phyloP scores from a whole-genome alignment of 2,888 invertebrate genomes.

The Chloroclysta siterata region DNA sequence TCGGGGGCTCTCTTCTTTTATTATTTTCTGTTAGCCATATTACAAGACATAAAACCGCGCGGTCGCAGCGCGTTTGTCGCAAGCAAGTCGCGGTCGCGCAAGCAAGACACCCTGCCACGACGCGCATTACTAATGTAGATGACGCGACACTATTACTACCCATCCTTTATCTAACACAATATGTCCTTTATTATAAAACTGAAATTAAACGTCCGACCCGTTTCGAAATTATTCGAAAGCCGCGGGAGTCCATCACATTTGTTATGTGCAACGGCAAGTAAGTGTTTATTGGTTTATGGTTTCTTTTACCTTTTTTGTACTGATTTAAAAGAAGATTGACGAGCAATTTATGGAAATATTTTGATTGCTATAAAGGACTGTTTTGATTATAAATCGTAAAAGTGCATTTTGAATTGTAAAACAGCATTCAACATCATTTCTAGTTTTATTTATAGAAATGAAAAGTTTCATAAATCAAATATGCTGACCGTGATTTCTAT shows the following conservation, averaged over 20 bases:
- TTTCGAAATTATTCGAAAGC: slow-evolving; percentile 76
- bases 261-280: slow-evolving; percentile 63
- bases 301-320: slow-evolving; percentile 55
- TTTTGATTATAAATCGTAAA: slow-evolving; percentile 37
- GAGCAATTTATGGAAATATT: slow-evolving; percentile 59
- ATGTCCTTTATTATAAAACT: slow-evolving; percentile 81
- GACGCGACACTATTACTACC: slow-evolving; percentile 81
- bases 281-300: slow-evolving; percentile 75
- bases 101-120: slow-evolving; percentile 72
- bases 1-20: slow-evolving; percentile 57
- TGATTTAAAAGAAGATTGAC: slow-evolving; percentile 63
- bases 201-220: slow-evolving; percentile 77
- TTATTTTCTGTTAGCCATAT: slow-evolving; percentile 63
- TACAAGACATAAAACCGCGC: slow-evolving; percentile 41
- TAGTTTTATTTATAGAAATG: slow-evolving; percentile 12
- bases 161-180: slow-evolving; percentile 81
- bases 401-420: slow-evolving; percentile 10
- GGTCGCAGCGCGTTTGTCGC: slow-evolving; percentile 27
- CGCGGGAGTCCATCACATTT: slow-evolving; percentile 75
- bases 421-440: neutral
- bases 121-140: slow-evolving; percentile 75
- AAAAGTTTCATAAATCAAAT: slow-evolving; percentile 13
- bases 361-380: slow-evolving; percentile 44
- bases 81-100: slow-evolving; percentile 42
- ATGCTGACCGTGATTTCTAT: slow-evolving; percentile 8